Conservation (phyloP, 2,888 invertebrate species). For the Standfussiana lucernea region DNA sequence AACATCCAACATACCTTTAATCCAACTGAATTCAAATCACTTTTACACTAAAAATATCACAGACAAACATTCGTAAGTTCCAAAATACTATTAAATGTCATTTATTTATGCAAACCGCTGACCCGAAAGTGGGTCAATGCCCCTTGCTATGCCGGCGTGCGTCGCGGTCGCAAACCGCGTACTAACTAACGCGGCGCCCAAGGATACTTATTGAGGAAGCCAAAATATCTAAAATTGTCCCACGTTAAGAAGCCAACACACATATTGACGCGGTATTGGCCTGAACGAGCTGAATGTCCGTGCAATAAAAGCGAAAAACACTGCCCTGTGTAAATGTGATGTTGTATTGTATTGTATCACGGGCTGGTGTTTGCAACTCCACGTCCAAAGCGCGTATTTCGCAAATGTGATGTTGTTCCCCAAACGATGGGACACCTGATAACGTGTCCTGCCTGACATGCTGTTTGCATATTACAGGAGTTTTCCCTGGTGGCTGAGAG, state of each 20-base stretch:
- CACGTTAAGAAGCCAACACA: conserved; percentile 10
- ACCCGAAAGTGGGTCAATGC: conserved; percentile 44
- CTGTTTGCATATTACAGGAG: background rate
- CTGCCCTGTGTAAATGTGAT: background rate
- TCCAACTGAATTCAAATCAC: conserved; percentile 22
- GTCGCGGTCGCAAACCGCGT: conserved; percentile 14
- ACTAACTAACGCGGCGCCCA: conserved; percentile 47
- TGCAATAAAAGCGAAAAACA: background rate
- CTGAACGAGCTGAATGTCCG: background rate
- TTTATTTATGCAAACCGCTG: conserved; percentile 13
- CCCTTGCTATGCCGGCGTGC: conserved; percentile 3
- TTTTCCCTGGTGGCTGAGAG: no score
- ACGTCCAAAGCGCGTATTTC: no score
- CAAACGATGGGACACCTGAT: background rate
- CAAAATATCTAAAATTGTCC: conserved; percentile 53
- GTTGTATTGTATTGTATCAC: no score
- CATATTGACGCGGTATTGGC: background rate
- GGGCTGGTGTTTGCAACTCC: no score
- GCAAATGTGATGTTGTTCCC: background rate
- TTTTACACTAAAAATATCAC: conserved; percentile 18
- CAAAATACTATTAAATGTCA: conserved; percentile 27
- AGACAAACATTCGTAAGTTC: conserved; percentile 1
- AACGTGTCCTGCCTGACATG: background rate
- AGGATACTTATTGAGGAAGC: conserved; percentile 57
- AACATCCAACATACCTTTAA: conserved; percentile 31